A percentile compares a stretch with the other conserved stretches of the same genome.
These are phyloP conservation scores for Phoenicopterus ruber DNA, from an alignment of 2,113 vertebrate genomes.

Conservation along the genomic window DNA sequence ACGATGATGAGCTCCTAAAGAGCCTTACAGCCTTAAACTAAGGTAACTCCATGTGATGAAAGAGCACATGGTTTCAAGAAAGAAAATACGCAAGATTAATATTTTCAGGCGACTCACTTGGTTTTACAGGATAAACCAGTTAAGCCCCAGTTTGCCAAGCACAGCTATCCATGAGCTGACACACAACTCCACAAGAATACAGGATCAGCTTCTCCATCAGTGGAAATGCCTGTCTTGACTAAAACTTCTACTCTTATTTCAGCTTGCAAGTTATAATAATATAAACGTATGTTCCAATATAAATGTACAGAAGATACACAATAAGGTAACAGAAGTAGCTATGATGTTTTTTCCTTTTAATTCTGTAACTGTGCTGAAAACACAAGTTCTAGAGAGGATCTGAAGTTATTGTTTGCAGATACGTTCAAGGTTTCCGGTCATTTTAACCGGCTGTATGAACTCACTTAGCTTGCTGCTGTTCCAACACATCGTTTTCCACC, in stretches of 20 bases:
- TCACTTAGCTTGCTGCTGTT: background rate
- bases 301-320: background rate
- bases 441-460: background rate
- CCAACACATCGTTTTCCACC: background rate
- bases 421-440: background rate
- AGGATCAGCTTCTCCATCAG: background rate
- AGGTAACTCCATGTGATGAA: accelerated
- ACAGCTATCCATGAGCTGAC: background rate
- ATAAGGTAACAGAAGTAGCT: background rate
- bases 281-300: accelerated
- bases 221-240: background rate
- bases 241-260: background rate
- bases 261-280: background rate
- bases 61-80: background rate
- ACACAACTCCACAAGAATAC: too few species aligned
- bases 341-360: background rate
- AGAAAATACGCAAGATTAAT: background rate
- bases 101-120: background rate
- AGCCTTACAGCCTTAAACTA: background rate
- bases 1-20: background rate
- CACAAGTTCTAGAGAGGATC: background rate
- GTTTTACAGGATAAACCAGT: background rate
- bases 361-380: background rate
- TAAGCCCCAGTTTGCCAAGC: background rate
- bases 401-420: background rate